phyloP scores from a whole-genome alignment of 2,888 invertebrate species.

The Carcina quercana region DNA sequence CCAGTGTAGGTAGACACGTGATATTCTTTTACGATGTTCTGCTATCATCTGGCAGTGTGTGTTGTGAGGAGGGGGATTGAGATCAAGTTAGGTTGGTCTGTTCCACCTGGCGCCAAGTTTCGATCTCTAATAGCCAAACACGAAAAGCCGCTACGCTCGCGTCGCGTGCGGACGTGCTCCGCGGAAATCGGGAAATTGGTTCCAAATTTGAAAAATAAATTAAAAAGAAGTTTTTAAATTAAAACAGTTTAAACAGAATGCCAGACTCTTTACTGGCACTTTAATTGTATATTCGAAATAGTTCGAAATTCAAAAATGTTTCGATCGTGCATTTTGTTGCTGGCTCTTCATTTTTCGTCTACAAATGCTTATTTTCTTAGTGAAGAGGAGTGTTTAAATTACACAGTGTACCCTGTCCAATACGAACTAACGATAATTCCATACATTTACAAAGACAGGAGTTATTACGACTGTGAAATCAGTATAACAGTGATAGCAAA shows the following conservation, averaged over 20 bases:
- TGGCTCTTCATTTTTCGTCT: background rate
- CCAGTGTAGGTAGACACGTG: background rate
- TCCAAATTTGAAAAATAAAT: conserved; percentile 11
- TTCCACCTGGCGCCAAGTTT: conserved; percentile 33
- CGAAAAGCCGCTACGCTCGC: conserved; percentile 35
- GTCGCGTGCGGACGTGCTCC: conserved; percentile 38
- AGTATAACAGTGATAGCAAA: conserved; percentile 56
- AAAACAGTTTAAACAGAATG: no score
- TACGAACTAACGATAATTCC: conserved; percentile 55
- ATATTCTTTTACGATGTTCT: background rate
- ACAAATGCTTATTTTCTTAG: background rate
- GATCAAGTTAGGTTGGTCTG: conserved; percentile 27
- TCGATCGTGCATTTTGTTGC: conserved; percentile 5
- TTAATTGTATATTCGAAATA: no score
- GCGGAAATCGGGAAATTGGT: conserved; percentile 15
- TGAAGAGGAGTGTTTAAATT: conserved; percentile 58
- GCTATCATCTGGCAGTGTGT: background rate
- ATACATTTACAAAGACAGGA: conserved; percentile 31
- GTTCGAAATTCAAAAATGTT: conserved; percentile 21
- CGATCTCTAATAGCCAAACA: conserved; percentile 23
- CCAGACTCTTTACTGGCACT: no score
- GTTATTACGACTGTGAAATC: conserved; percentile 51
- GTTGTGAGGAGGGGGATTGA: conserved; percentile 18
- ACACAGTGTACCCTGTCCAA: conserved; percentile 62
- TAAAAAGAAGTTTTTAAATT: no score